A percentile compares a stretch with the other conserved stretches of the same genome.
These are phyloP conservation scores for Myanophis thanlyinensis DNA, from an alignment of 2,113 vertebrate genomes.

Conservation along the genomic window DNA sequence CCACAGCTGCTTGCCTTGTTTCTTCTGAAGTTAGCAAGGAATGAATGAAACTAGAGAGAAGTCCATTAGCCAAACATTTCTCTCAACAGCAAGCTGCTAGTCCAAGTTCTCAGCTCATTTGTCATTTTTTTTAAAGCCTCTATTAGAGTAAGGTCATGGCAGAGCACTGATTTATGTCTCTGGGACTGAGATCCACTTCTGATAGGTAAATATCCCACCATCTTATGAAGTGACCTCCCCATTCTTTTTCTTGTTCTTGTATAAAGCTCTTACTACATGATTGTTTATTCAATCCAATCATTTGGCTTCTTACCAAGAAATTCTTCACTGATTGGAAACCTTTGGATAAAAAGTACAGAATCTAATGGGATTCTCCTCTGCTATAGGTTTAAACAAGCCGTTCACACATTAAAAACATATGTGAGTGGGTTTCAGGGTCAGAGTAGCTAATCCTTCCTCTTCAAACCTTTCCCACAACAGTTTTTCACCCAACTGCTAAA, in stretches of 20 bases:
- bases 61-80: neutral
- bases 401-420: neutral
- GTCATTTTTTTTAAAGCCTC: slow-evolving; percentile 5
- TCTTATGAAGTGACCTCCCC: neutral
- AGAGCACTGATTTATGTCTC: neutral
- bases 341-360: neutral
- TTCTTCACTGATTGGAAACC: neutral
- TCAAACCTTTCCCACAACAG: neutral
- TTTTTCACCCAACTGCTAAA: neutral
- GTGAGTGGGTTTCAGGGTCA: neutral
- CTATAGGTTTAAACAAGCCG: neutral
- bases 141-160: slow-evolving; percentile 12
- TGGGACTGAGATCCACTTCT: neutral
- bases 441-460: neutral
- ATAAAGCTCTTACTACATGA: neutral
- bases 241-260: neutral
- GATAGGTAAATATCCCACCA: neutral
- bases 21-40: slow-evolving; percentile 53
- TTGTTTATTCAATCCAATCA: neutral
- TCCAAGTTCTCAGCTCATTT: slow-evolving; percentile 10
- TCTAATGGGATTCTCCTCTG: neutral
- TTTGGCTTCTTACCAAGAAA: neutral
- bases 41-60: slow-evolving; percentile 36
- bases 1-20: slow-evolving; percentile 43
- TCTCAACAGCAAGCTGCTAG: slow-evolving; percentile 21